Percentiles rank a stretch among this genome's conserved stretches.
These are phyloP conservation scores for Polydrusus tereticollis DNA, from an alignment of 2,888 invertebrate species.

Conservation along the genomic window DNA sequence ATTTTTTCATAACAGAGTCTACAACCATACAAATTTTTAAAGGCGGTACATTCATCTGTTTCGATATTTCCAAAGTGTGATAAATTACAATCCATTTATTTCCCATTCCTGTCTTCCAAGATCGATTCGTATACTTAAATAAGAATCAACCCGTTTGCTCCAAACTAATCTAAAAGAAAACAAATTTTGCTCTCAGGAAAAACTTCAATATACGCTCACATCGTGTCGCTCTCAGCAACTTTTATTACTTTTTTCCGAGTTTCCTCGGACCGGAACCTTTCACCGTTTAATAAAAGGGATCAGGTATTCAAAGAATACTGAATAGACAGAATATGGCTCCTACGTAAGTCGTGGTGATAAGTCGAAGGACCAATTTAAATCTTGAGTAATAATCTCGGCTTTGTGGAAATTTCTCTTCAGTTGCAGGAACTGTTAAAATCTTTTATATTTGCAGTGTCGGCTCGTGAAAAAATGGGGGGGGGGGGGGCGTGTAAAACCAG, in stretches of 20 bases:
- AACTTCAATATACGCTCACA: conserved; percentile 40
- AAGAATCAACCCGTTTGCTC: conserved; percentile 12
- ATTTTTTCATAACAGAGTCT: background rate
- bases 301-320: conserved; percentile 29
- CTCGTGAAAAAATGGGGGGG: too few species aligned
- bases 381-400: conserved; percentile 8
- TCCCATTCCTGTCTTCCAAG: background rate
- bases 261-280: conserved; percentile 25
- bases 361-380: background rate
- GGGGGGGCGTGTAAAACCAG: too few species aligned
- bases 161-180: conserved; percentile 32
- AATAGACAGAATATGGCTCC: conserved; percentile 28
- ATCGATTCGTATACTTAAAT: conserved; percentile 8
- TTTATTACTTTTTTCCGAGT: conserved; percentile 36
- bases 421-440: too few species aligned
- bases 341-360: background rate
- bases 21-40: background rate
- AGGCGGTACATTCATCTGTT: background rate
- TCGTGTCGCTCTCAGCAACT: conserved; percentile 30
- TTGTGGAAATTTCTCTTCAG: too few species aligned
- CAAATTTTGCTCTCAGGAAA: conserved; percentile 32
- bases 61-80: conserved; percentile 14
- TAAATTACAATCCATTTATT: conserved; percentile 16
- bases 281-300: conserved; percentile 40
- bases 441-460: too few species aligned